phyloP scores from a whole-genome alignment of 2,113 vertebrate species.

The Murina feae region DNA sequence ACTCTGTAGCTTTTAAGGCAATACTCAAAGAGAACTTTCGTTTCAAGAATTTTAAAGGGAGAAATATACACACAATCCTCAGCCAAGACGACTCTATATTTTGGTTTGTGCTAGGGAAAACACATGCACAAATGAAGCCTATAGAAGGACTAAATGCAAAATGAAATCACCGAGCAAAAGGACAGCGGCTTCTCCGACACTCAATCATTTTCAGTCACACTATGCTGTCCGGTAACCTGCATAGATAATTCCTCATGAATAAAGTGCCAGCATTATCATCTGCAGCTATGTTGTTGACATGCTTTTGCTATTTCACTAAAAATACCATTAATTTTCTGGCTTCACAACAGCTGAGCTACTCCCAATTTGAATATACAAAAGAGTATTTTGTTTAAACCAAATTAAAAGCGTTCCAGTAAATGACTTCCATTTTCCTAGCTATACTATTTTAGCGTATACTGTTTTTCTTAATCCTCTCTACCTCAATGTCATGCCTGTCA shows the following conservation, averaged over 20 bases:
- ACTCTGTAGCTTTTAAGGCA: not conserved
- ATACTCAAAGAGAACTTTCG: not conserved
- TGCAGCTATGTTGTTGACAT: slow-evolving; percentile 84
- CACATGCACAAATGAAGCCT: slow-evolving; percentile 45
- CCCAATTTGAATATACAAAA: slow-evolving; percentile 85
- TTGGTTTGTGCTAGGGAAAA: slow-evolving; percentile 42
- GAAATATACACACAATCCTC: not conserved
- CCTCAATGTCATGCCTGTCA: slow-evolving; percentile 16
- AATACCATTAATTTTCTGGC: slow-evolving; percentile 86
- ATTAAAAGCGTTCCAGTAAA: slow-evolving; percentile 88
- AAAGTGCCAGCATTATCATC: slow-evolving; percentile 83
- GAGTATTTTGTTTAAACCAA: slow-evolving; percentile 88
- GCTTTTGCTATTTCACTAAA: slow-evolving; percentile 84
- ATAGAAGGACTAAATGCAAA: slow-evolving; percentile 75
- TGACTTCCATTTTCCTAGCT: slow-evolving; percentile 85
- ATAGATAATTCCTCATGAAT: slow-evolving; percentile 86
- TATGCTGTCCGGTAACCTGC: slow-evolving; percentile 81
- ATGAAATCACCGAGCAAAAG: slow-evolving; percentile 75
- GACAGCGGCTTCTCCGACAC: slow-evolving; percentile 64
- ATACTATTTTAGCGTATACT: slow-evolving; percentile 81
- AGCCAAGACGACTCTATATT: slow-evolving; percentile 20
- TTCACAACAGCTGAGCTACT: slow-evolving; percentile 86
- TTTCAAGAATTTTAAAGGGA: not conserved
- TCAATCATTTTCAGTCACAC: slow-evolving; percentile 83
- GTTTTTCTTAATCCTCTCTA: slow-evolving; percentile 75